Conservation (phyloP, 2,797 vertebrate genomes). For the Tamandua tetradactyla region DNA sequence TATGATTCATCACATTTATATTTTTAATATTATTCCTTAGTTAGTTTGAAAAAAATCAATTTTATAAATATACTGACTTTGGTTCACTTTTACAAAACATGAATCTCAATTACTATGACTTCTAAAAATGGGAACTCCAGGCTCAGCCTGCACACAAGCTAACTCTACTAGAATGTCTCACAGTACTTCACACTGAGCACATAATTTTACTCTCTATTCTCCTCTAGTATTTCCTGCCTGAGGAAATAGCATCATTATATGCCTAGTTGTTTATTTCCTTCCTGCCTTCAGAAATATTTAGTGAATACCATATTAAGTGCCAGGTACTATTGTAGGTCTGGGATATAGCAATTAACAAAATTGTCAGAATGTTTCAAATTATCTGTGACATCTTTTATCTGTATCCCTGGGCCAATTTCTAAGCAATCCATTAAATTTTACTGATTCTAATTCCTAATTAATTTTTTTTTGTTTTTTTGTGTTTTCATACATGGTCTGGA, state of each 20-base stretch:
- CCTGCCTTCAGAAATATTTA: background rate
- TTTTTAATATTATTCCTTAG: background rate
- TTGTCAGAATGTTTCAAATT: background rate
- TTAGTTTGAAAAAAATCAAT: background rate
- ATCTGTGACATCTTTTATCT: background rate
- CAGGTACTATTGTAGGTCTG: too few relatives aligned
- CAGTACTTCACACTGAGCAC: background rate
- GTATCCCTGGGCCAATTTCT: too few relatives aligned
- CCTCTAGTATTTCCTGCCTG: background rate
- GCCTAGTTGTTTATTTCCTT: background rate
- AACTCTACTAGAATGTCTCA: background rate
- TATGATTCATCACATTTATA: background rate
- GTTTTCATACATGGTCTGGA: too few relatives aligned
- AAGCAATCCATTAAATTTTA: background rate
- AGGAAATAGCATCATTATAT: background rate
- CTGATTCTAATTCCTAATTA: background rate
- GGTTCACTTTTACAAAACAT: background rate
- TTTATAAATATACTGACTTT: background rate
- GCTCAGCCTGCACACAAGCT: background rate
- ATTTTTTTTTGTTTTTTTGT: background rate
- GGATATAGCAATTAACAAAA: background rate
- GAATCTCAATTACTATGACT: background rate
- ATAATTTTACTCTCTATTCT: background rate
- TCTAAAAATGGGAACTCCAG: background rate
- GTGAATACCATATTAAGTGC: background rate